A percentile compares a stretch with the other conserved stretches of the same genome.
These are phyloP conservation scores for Pangasius macronema DNA, from an alignment of 2,797 vertebrate species.

Conservation along the genomic window DNA sequence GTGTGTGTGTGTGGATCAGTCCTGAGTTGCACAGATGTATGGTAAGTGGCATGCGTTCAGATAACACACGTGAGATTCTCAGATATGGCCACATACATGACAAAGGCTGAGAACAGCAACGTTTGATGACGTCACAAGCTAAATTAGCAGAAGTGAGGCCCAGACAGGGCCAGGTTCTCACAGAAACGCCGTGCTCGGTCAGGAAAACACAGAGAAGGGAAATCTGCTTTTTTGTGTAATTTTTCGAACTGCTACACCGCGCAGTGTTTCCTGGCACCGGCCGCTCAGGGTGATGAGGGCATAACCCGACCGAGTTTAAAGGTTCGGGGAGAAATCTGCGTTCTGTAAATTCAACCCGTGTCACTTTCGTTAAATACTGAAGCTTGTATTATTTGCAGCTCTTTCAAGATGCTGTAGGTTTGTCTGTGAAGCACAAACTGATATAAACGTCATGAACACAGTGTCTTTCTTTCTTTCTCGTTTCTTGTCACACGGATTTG, in stretches of 20 bases:
- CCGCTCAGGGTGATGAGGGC: no score
- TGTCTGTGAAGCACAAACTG: background rate
- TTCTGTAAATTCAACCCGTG: background rate
- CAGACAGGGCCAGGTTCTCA: background rate
- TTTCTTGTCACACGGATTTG: background rate
- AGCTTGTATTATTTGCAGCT: background rate
- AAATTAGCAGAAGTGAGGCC: constrained; percentile 33
- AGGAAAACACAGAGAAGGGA: background rate
- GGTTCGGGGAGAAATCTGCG: background rate
- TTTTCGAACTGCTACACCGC: background rate
- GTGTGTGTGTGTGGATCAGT: background rate
- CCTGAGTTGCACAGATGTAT: background rate
- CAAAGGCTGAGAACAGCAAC: background rate
- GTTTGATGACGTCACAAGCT: constrained; percentile 29
- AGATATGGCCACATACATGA: background rate
- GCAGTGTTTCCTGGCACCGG: constrained; percentile 2
- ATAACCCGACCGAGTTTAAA: background rate
- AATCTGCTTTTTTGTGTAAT: constrained; percentile 4
- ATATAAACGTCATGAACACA: background rate
- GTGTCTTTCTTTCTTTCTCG: background rate
- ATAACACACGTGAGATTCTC: background rate
- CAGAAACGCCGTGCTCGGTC: background rate
- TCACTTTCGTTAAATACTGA: background rate
- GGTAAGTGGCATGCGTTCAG: constrained; percentile 42
- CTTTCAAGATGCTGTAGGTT: background rate